Base-by-base conservation (phyloP, 2,113 vertebrate species). In the Okapia johnstoni region DNA sequence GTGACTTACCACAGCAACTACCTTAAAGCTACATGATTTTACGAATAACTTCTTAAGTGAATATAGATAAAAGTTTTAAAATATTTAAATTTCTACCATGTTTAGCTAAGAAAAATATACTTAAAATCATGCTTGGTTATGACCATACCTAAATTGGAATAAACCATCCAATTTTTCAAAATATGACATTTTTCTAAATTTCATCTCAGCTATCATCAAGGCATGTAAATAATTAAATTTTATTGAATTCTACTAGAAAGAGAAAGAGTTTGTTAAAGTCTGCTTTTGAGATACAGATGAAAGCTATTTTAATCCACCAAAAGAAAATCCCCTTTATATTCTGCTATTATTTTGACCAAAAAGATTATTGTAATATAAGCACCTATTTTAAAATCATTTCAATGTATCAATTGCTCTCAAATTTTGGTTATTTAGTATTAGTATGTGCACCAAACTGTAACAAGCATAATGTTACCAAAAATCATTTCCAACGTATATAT, bases 101-200 rank as follows among this genome's bases (percentile, higher is more conserved):
- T 40, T 89, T 96, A 77, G 40, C 85, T 81, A 93, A 88, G 57
- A 85, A 93, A 96, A 96, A 92, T 58, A 55, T 55, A 60, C 50
- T 91, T 66, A 46, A 90, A 88, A 76, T 83, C 9, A 92, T 16
- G 16, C 30, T 95, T 81, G 14, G 25, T 43, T 86, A 1, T 86
- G 89, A 83, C 52, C 12, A 54, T 66, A 77, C 8, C 57, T 88
- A 93, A 91, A 76, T 33, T 77, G 40, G 15, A 6, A 88, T 55
- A 43, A 81, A 60, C 6, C 63, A 94, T 55, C 26, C 57, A 93
- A 88, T 85, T 91, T 88, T 48, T 93, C 84, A 93, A 88, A 97
- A 81, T 86, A 81, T 54, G 11, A 6, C 5, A 80, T 50, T 94
- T 86, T 88, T 33, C 5, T 88, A 81, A 92, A 17, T 21, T 84